Percentiles rank a stretch among this genome's conserved stretches.
Conservation (phyloP, 2,797 vertebrate genomes). For the Vespertilio murinus region DNA sequence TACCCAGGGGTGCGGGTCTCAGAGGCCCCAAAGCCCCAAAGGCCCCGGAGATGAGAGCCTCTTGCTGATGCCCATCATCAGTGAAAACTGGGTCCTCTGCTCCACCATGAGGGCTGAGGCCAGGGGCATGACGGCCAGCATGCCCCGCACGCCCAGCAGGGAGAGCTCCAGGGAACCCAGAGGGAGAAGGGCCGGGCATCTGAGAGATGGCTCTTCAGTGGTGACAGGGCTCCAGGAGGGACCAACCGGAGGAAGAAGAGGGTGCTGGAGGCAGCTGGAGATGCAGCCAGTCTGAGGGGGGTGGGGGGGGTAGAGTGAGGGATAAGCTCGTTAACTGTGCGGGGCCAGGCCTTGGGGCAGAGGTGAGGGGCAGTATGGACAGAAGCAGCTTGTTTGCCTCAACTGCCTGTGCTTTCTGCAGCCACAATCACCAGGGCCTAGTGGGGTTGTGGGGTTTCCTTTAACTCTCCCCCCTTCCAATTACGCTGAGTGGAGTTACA, state of each 20-base stretch:
- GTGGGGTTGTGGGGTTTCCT: not conserved
- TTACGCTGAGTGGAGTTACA: not conserved
- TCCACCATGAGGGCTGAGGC: no score
- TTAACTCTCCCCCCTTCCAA: not conserved
- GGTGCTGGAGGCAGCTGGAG: not conserved
- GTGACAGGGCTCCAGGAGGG: not conserved
- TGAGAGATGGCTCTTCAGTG: not conserved
- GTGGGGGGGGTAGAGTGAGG: not conserved
- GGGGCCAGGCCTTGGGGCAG: not conserved
- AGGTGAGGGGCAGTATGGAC: not conserved
- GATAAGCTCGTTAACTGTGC: not conserved
- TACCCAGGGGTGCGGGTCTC: not conserved
- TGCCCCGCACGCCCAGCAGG: fast-evolving
- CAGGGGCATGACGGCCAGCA: not conserved
- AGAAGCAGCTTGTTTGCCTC: not conserved
- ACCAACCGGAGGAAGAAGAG: conserved; percentile 54
- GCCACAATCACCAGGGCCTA: not conserved
- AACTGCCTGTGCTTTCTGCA: not conserved
- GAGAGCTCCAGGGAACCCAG: no score
- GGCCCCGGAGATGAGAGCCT: not conserved
- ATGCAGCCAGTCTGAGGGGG: conserved; percentile 41
- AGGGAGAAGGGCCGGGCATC: not conserved
- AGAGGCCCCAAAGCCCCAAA: not conserved
- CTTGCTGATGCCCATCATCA: not conserved
- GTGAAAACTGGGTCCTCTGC: not conserved